phyloP scores from a whole-genome alignment of 1,140 invertebrate species.

The Drosophila dunni region DNA sequence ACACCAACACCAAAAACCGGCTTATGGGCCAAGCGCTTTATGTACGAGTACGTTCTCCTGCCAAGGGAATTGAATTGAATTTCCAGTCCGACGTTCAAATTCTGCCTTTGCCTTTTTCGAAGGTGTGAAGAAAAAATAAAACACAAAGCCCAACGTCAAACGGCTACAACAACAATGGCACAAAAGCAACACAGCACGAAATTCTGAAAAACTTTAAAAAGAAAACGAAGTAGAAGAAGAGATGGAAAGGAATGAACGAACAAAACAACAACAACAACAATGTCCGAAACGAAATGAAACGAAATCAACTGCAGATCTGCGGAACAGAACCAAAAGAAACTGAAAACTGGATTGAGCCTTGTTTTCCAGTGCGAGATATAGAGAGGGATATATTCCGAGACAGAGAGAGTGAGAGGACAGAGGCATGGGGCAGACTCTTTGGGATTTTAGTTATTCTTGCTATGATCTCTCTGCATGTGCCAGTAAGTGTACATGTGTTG shows the following conservation, averaged over 20 bases:
- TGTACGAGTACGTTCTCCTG: constrained; percentile 6
- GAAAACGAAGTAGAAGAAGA: constrained; percentile 3
- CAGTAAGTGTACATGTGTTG: constrained; percentile 1
- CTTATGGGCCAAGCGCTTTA: constrained; percentile 38
- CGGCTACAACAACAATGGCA: constrained; percentile 14
- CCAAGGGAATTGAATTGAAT: constrained; percentile 81
- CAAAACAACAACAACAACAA: constrained; percentile 38
- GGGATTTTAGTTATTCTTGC: constrained; percentile 69
- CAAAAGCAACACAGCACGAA: constrained; percentile 67
- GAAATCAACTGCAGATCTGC: constrained; percentile 78
- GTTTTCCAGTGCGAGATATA: constrained; percentile 56
- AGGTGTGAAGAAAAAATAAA: constrained; percentile 83
- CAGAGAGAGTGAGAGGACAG: constrained; percentile 22
- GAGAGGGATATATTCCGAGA: neutral
- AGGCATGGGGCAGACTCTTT: constrained; percentile 64
- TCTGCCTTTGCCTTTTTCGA: constrained; percentile 72
- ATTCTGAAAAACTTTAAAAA: constrained; percentile 75
- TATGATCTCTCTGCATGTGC: constrained; percentile 70
- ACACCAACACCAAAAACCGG: constrained; percentile 82
- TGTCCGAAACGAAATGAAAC: constrained; percentile 57
- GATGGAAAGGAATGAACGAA: constrained; percentile 4
- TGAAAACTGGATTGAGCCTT: constrained; percentile 75
- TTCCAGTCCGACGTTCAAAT: constrained; percentile 79
- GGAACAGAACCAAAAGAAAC: constrained; percentile 38
- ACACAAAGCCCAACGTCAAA: constrained; percentile 58